These are phyloP conservation scores for Eupelmus urozonus DNA, from an alignment of 2,888 invertebrate genomes.

Conservation along the genomic window DNA sequence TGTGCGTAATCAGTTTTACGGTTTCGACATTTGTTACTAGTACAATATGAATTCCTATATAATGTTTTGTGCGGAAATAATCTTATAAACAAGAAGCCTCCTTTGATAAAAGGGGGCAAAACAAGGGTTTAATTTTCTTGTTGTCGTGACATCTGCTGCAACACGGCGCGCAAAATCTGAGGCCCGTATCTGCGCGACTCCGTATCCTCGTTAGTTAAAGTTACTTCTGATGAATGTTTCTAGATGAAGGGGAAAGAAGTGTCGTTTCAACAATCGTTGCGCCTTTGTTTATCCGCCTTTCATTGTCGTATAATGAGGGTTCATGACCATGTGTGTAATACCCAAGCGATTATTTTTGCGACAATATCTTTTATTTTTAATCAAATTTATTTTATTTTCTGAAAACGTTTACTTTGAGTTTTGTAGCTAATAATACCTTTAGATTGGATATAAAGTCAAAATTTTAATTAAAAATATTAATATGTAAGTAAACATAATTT, in stretches of 20 bases:
- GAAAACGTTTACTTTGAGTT: too few species aligned
- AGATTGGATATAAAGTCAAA: too few species aligned
- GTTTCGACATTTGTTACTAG: too few species aligned
- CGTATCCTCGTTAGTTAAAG: slow-evolving; percentile 12
- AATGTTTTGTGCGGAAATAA: not conserved
- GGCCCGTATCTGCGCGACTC: not conserved
- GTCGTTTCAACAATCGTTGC: not conserved
- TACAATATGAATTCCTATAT: not conserved
- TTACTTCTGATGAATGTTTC: slow-evolving; percentile 1
- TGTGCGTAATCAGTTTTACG: not conserved
- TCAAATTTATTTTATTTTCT: too few species aligned
- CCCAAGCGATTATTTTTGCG: too few species aligned
- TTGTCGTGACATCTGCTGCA: not conserved
- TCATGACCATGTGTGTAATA: too few species aligned
- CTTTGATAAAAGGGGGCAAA: slow-evolving; percentile 8
- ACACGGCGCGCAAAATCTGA: not conserved
- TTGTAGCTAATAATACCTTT: too few species aligned
- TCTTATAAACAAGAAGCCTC: not conserved
- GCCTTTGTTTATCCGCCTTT: not conserved
- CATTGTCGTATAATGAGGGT: too few species aligned
- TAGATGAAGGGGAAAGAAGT: not conserved
- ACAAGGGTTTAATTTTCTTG: slow-evolving; percentile 11
- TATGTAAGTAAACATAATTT: too few species aligned
- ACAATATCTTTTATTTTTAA: too few species aligned
- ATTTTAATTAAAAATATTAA: too few species aligned